Evolutionary conservation across 2,888 invertebrate species (phyloP).

Genomic region (Empis livida): DNA sequence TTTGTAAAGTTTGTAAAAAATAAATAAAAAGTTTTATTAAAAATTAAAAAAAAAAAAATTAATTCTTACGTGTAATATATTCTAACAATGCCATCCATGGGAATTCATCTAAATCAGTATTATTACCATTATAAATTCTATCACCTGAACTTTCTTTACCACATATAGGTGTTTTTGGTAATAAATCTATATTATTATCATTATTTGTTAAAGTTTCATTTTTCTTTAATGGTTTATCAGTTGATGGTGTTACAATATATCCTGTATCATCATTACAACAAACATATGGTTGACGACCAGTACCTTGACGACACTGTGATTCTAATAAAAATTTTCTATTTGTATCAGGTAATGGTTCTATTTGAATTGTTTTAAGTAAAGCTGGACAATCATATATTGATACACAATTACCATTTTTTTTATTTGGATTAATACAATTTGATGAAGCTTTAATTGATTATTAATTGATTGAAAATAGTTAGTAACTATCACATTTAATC

Average conservation of each 20-base stretch:
- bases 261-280: constrained; percentile 26
- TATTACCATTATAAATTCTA: constrained; percentile 48
- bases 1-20: background rate
- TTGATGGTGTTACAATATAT: constrained; percentile 8
- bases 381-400: constrained; percentile 28
- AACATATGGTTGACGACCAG: constrained; percentile 23
- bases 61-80: constrained; percentile 47
- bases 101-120: constrained; percentile 48
- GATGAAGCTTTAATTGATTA: too few relatives aligned
- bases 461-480: too few relatives aligned
- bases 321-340: constrained; percentile 21
- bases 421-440: too few relatives aligned
- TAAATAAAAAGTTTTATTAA: too few relatives aligned
- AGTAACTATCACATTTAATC: too few relatives aligned
- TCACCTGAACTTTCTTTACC: constrained; percentile 31
- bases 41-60: too few relatives aligned
- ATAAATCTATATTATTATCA: constrained; percentile 17
- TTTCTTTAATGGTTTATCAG: background rate
- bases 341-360: constrained; percentile 10
- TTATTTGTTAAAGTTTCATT: background rate
- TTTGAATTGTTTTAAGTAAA: constrained; percentile 18
- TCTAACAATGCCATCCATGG: constrained; percentile 58
- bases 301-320: constrained; percentile 25
- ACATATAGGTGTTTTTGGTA: constrained; percentile 26
- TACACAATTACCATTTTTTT: too few relatives aligned